phyloP scores from a whole-genome alignment of 2,888 invertebrate species.

The Mesoligia furuncula region DNA sequence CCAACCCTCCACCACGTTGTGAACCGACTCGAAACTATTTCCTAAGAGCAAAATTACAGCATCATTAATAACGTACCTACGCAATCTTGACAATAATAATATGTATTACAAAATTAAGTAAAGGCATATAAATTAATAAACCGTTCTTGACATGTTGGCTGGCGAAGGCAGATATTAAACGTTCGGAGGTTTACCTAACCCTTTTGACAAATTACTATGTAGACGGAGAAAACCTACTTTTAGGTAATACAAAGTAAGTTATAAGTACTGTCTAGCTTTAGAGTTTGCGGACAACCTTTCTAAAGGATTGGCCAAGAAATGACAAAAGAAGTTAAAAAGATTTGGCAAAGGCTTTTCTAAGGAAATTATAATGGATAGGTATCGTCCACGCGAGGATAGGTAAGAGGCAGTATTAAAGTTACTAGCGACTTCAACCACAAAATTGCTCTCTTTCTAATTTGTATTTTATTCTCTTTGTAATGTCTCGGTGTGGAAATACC shows the following conservation, averaged over 20 bases:
- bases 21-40: conserved; percentile 28
- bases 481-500: background rate
- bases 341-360: background rate
- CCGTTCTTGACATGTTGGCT: conserved; percentile 27
- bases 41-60: conserved; percentile 33
- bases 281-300: background rate
- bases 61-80: conserved; percentile 42
- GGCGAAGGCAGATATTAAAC: conserved; percentile 25
- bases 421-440: background rate
- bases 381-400: background rate
- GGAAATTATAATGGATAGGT: background rate
- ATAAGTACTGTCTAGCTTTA: background rate
- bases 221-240: background rate
- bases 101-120: conserved; percentile 54
- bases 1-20: background rate
- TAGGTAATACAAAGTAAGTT: background rate
- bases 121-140: conserved; percentile 51
- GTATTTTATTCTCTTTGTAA: too few species aligned
- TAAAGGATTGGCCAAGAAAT: background rate
- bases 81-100: conserved; percentile 49
- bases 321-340: too few species aligned
- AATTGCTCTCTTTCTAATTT: background rate
- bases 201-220: conserved; percentile 22
- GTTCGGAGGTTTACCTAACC: conserved; percentile 19
- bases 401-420: background rate